phyloP scores from a whole-genome alignment of 2,797 vertebrate species.

The Oreochromis grahami region DNA sequence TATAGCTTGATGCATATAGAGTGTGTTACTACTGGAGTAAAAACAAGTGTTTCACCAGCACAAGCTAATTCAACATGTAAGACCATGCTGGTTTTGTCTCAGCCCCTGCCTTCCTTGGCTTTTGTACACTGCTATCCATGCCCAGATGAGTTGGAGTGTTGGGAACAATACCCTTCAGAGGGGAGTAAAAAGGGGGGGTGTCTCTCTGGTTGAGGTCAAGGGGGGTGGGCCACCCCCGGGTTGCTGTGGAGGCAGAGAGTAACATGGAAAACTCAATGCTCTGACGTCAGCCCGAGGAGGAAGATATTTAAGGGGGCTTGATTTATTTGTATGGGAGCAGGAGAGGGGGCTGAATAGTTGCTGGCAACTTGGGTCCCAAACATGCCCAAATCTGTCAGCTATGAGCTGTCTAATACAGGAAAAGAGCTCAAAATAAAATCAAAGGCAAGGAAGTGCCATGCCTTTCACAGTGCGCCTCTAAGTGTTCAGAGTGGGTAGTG shows the following conservation, averaged over 20 bases:
- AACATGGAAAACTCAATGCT: constrained; percentile 65
- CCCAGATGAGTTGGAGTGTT: constrained; percentile 72
- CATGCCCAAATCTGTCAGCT: neutral
- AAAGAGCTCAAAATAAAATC: neutral
- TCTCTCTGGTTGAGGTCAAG: neutral
- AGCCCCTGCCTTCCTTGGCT: constrained; percentile 47
- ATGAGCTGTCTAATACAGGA: neutral
- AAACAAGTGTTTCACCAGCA: neutral
- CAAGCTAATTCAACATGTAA: constrained; percentile 7
- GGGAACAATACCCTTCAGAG: constrained; percentile 65
- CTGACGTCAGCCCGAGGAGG: constrained; percentile 62
- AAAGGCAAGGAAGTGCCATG: neutral
- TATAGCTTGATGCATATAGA: neutral
- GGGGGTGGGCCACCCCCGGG: constrained; percentile 27
- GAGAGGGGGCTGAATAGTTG: constrained; percentile 36
- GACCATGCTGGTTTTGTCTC: neutral
- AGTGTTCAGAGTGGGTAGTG: constrained; percentile 10
- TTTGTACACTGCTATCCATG: constrained; percentile 64
- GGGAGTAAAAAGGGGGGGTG: fast-evolving
- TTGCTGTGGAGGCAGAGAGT: constrained; percentile 73
- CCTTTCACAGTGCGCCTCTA: neutral
- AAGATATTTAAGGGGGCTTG: constrained; percentile 49
- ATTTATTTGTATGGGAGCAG: constrained; percentile 72
- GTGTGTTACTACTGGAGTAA: neutral
- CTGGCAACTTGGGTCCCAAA: constrained; percentile 29